Conservation (phyloP, 2,888 invertebrate genomes). For the Hypolimnas misippus region DNA sequence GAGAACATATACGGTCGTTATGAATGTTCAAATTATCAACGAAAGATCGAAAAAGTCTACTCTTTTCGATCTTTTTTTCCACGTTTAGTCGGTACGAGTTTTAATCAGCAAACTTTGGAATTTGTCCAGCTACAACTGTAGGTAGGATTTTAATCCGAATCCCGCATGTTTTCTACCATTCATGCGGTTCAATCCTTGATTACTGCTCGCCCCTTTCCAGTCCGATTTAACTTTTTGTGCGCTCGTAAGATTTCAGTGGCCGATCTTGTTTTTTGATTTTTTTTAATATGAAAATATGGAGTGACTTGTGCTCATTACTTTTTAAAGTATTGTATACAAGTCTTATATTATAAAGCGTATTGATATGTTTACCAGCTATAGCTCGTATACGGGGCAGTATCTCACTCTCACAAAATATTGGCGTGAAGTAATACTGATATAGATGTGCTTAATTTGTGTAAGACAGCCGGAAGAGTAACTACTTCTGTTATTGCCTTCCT, state of each 20-base stretch:
- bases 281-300: not conserved
- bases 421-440: no score
- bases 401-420: no score
- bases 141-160: slow-evolving; percentile 55
- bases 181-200: slow-evolving; percentile 30
- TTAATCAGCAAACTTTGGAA: slow-evolving; percentile 68
- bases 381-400: no score
- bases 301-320: not conserved
- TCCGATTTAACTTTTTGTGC: slow-evolving; percentile 16
- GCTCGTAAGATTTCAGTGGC: not conserved
- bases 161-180: slow-evolving; percentile 33
- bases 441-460: no score
- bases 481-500: no score
- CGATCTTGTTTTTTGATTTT: not conserved
- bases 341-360: no score
- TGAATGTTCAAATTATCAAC: slow-evolving; percentile 25
- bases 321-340: no score
- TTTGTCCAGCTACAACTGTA: slow-evolving; percentile 60
- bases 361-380: no score
- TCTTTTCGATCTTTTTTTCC: slow-evolving; percentile 48
- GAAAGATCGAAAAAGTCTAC: slow-evolving; percentile 39
- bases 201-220: slow-evolving; percentile 19
- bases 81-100: slow-evolving; percentile 53
- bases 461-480: no score
- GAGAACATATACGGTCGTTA: not conserved